These are phyloP conservation scores for Alviniconcha marisindica DNA, from an alignment of 1,140 invertebrate genomes.

Conservation along the genomic window DNA sequence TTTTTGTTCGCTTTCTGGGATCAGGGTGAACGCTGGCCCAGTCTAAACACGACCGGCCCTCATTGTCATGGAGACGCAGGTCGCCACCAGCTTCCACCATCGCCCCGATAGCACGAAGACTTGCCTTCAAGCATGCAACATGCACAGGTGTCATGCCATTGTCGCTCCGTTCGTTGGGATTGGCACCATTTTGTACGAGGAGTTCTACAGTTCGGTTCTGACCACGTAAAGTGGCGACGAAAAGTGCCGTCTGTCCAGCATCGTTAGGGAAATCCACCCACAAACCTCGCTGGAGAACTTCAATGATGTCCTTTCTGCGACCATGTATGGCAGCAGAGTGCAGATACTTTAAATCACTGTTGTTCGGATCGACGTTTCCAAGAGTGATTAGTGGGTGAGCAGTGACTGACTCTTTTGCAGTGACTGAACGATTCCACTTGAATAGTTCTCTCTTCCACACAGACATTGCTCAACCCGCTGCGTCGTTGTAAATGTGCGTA, in stretches of 20 bases:
- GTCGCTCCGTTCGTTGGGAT: conserved; percentile 73
- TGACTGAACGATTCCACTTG: conserved; percentile 18
- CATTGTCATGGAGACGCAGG: conserved; percentile 74
- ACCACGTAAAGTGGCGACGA: conserved; percentile 73
- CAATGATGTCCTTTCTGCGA: conserved; percentile 1
- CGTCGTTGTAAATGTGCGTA: too few species aligned
- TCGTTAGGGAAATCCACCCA: conserved; percentile 75
- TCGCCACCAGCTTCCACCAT: conserved; percentile 76
- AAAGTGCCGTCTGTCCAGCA: conserved; percentile 76
- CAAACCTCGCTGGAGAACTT: conserved; percentile 58
- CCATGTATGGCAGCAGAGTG: conserved; percentile 11
- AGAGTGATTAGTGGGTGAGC: neutral
- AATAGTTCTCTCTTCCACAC: conserved; percentile 31
- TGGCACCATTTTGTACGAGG: conserved; percentile 74
- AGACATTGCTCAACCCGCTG: conserved; percentile 23
- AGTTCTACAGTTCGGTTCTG: conserved; percentile 66
- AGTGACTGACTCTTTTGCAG: neutral
- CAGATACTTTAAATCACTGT: neutral
- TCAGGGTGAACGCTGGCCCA: conserved; percentile 69
- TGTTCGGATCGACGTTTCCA: neutral
- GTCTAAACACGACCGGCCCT: conserved; percentile 63
- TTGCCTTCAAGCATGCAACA: conserved; percentile 73
- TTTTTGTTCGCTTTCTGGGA: conserved; percentile 57
- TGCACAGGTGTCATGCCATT: conserved; percentile 76
- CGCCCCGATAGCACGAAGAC: conserved; percentile 66